Percentiles rank a stretch among this genome's conserved stretches.
These are phyloP conservation scores for Orestias chungarensis DNA, from an alignment of 2,797 vertebrate species.

Conservation along the genomic window DNA sequence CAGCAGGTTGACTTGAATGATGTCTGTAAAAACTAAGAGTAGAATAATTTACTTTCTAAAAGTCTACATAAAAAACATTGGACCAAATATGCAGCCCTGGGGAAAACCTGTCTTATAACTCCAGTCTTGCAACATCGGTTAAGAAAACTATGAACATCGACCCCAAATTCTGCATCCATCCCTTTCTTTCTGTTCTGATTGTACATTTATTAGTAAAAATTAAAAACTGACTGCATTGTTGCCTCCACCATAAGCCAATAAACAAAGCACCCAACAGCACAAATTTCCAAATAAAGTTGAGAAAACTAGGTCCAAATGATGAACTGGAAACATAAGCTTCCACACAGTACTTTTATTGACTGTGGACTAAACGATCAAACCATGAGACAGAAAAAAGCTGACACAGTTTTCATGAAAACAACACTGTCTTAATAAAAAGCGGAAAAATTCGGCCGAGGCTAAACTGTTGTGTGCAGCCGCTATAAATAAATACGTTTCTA, in stretches of 20 bases:
- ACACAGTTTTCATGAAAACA: constrained; percentile 5
- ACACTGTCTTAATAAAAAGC: constrained; percentile 7
- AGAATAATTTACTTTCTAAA: too few species aligned
- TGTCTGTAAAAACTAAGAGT: too few species aligned
- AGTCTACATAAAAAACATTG: too few species aligned
- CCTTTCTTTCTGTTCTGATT: background rate
- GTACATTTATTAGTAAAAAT: constrained; percentile 12
- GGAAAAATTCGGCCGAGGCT: background rate
- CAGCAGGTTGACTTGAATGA: too few species aligned
- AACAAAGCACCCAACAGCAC: background rate
- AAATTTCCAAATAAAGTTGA: background rate
- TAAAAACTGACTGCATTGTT: constrained; percentile 18
- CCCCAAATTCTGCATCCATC: background rate
- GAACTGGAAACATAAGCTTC: background rate
- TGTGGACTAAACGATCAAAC: background rate
- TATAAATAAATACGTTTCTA: background rate
- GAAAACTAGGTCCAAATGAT: background rate
- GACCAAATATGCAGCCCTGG: too few species aligned
- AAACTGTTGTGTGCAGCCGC: background rate
- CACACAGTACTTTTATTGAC: constrained; percentile 4
- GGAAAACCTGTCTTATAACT: too few species aligned
- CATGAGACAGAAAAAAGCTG: background rate
- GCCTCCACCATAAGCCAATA: constrained; percentile 8
- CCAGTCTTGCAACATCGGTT: too few species aligned
- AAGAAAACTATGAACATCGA: background rate